Evolutionary conservation across 2,888 invertebrate species (phyloP).

Genomic region (Apodemia duryi): DNA sequence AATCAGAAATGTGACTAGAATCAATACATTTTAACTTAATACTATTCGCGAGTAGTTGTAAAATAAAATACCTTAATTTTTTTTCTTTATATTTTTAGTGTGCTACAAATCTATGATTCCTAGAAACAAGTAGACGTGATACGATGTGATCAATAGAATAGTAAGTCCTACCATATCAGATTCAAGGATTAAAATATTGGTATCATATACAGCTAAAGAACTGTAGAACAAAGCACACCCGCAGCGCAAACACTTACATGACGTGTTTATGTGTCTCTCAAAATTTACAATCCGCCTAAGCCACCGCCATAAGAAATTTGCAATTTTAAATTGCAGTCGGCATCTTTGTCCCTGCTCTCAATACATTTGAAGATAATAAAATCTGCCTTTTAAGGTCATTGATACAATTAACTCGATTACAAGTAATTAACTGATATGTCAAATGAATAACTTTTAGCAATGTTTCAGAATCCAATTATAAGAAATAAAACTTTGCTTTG

Average conservation of each 20-base stretch:
- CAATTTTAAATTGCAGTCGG: conserved; percentile 62
- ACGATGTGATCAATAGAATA: neutral
- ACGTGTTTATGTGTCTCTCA: conserved; percentile 68
- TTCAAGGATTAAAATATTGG: neutral
- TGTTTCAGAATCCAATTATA: neutral
- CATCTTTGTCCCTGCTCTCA: conserved; percentile 45
- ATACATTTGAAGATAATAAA: conserved; percentile 53
- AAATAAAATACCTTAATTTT: too few relatives aligned
- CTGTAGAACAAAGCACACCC: conserved; percentile 49
- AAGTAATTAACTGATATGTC: conserved; percentile 25
- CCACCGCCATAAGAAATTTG: conserved; percentile 54
- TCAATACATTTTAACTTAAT: too few relatives aligned
- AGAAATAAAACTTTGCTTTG: too few relatives aligned
- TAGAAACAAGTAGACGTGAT: neutral
- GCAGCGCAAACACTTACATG: conserved; percentile 48
- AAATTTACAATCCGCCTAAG: conserved; percentile 58
- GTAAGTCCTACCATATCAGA: neutral
- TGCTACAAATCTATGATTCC: neutral
- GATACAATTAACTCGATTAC: conserved; percentile 45
- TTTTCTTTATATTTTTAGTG: neutral
- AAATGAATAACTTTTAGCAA: neutral
- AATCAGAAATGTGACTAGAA: too few relatives aligned
- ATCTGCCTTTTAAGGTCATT: conserved; percentile 45
- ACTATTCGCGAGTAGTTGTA: too few relatives aligned
- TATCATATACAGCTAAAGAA: neutral